A percentile compares a stretch with the other conserved stretches of the same genome.
Conservation (phyloP, 2,888 invertebrate species). For the Heliconius ethilla region DNA sequence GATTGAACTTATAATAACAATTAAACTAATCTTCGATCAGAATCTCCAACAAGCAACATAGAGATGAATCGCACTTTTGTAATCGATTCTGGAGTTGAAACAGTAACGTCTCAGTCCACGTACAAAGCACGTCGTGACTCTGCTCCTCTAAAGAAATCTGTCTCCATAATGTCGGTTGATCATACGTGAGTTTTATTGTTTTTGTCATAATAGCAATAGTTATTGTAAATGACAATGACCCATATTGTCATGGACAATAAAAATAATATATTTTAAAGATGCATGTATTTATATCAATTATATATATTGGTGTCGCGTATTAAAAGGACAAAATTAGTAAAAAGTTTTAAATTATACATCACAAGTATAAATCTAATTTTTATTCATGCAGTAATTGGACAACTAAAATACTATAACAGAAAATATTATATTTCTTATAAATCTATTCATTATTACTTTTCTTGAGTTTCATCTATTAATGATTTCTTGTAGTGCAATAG, state of each 20-base stretch:
- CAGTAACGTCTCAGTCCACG: slow-evolving; percentile 51
- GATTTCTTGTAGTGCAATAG: slow-evolving; percentile 46
- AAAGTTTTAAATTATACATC: too few relatives aligned
- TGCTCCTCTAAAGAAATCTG: slow-evolving; percentile 50
- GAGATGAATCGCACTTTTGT: slow-evolving; percentile 28
- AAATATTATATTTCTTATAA: background rate
- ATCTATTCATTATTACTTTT: background rate
- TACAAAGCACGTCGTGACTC: slow-evolving; percentile 45
- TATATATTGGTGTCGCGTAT: too few relatives aligned
- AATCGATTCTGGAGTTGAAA: slow-evolving; percentile 64
- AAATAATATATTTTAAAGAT: too few relatives aligned
- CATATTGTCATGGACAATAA: too few relatives aligned
- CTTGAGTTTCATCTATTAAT: background rate
- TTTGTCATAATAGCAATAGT: background rate
- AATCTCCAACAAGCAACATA: slow-evolving; percentile 19
- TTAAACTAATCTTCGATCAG: slow-evolving; percentile 10
- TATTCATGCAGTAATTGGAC: background rate
- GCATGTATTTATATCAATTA: too few relatives aligned
- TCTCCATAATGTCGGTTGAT: slow-evolving; percentile 53
- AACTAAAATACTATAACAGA: background rate
- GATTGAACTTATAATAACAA: background rate
- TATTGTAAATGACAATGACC: too few relatives aligned
- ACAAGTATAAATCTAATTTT: too few relatives aligned
- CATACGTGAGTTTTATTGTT: slow-evolving; percentile 51
- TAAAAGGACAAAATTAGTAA: too few relatives aligned